Evolutionary conservation across 2,888 invertebrate genomes (phyloP), one percentile per base, ranked within the genome.

Genomic region (Xylota segnis): DNA sequence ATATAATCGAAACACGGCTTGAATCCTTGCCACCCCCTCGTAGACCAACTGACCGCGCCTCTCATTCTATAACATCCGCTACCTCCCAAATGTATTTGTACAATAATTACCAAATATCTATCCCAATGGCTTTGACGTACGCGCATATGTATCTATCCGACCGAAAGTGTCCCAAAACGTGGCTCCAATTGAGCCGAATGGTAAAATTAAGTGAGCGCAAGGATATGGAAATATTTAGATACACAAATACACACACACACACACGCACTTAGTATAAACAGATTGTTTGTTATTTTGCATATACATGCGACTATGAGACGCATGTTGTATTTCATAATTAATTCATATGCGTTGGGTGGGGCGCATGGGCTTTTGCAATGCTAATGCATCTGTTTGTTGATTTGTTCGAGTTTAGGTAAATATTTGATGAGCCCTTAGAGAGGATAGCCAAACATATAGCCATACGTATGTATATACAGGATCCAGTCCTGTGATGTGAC

Each of bases 381-480:
- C 59, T 63, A 61, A 58, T 79, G 74, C 52, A 76, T 47, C 34
- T 71, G 61, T 76, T 58, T 76, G 86, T 72, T 72, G 82, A 82
- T 82, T 63, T 86, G 82, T 77, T 79, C 68, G 37, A 72, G 76
- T 66, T 86, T 50, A 43, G 43, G 82, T 82, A 82, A 86, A 86
- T 86, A 86, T 86, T 86, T 86, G 66, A 82, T 82, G 61, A 82
- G 32, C 86, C 72, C 72, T 86, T 72, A 45, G 82, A 86, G 71
- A 81, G 45, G 47, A 81, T 23, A 23, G 23, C 23, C 23, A 37
- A 43, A 66, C 23, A 16, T n/a, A 81, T 23, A 23, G 23, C 23
- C 23, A 37, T 32, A 66, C 23, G n/a, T n/a, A 16, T 27, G 18
- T n/a, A 68, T 9, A 63, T 7, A 43, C 18, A 6, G 12, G 12